Evolutionary conservation across 2,888 invertebrate genomes (phyloP).

Genomic region (Meganola albula): DNA sequence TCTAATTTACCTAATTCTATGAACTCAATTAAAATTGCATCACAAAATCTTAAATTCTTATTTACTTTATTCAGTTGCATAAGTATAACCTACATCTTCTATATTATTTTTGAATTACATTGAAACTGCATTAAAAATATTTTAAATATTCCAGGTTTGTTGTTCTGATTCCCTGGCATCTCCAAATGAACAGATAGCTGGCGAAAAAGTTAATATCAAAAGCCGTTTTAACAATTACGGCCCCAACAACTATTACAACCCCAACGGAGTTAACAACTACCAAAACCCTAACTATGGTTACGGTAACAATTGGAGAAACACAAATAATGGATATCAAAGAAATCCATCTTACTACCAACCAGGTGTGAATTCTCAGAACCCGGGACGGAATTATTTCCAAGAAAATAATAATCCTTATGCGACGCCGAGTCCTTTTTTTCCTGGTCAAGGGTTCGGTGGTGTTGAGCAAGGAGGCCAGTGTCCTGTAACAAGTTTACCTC

Average conservation of each 20-base stretch:
- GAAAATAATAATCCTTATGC: conserved; percentile 20
- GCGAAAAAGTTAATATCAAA: not conserved
- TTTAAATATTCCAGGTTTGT: conserved; percentile 52
- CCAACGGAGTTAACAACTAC: conserved; percentile 8
- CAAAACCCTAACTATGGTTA: conserved; percentile 9
- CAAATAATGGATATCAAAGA: conserved; percentile 1
- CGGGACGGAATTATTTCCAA: conserved; percentile 15
- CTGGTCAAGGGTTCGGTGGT: conserved; percentile 7
- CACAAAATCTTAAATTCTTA: too few relatives aligned
- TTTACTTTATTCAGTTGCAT: too few relatives aligned
- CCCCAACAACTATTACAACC: conserved; percentile 12
- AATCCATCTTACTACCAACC: conserved; percentile 4
- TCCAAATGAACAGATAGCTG: too few relatives aligned
- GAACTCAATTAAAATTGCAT: too few relatives aligned
- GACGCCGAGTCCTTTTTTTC: conserved; percentile 15
- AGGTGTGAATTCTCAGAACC: not conserved
- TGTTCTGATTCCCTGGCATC: conserved; percentile 31
- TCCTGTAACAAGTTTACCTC: conserved; percentile 44
- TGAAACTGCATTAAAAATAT: too few relatives aligned
- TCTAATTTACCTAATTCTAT: too few relatives aligned
- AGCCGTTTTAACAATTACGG: conserved; percentile 12
- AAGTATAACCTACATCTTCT: too few relatives aligned
- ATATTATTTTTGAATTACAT: too few relatives aligned
- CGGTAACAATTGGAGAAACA: conserved; percentile 6
- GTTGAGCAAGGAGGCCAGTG: conserved; percentile 35